phyloP scores from a whole-genome alignment of 2,113 vertebrate genomes.

The Danionella cerebrum region DNA sequence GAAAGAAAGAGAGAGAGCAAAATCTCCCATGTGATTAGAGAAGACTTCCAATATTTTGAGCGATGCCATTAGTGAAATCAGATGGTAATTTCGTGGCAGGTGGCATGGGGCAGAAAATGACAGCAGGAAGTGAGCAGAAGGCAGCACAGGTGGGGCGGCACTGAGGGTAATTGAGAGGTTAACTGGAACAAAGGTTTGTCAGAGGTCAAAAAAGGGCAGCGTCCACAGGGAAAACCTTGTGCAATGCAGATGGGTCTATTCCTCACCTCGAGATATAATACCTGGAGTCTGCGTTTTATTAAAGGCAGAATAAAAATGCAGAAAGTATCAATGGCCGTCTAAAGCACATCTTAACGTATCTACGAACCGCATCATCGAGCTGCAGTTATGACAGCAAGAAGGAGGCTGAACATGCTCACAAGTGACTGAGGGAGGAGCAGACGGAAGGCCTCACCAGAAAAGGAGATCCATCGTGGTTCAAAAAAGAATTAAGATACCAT shows the following conservation, averaged over 20 bases:
- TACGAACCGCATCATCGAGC: too few relatives aligned
- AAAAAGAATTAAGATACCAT: too few relatives aligned
- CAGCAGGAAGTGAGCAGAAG: slow-evolving; percentile 32
- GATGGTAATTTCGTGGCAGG: slow-evolving; percentile 56
- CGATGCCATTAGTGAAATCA: slow-evolving; percentile 61
- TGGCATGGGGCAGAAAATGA: slow-evolving; percentile 60
- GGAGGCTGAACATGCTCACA: too few relatives aligned
- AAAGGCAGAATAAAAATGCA: neutral
- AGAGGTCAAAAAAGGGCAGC: slow-evolving; percentile 54
- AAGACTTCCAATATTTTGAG: slow-evolving; percentile 42
- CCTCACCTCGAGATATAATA: slow-evolving; percentile 23
- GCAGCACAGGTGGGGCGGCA: slow-evolving; percentile 42
- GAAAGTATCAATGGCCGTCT: too few relatives aligned
- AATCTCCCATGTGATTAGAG: slow-evolving; percentile 53
- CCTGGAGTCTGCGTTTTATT: neutral
- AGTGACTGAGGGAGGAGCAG: too few relatives aligned
- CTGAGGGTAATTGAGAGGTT: slow-evolving; percentile 62
- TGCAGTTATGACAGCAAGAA: too few relatives aligned
- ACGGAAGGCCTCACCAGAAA: too few relatives aligned
- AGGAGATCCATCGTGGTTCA: too few relatives aligned
- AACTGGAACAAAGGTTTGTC: slow-evolving; percentile 55
- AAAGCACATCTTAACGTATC: too few relatives aligned
- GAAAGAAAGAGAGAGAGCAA: slow-evolving; percentile 27
- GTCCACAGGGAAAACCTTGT: slow-evolving; percentile 43
- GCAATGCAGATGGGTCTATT: slow-evolving; percentile 27